Conservation (phyloP, 1,140 invertebrate genomes). For the Listronotus oregonensis region DNA sequence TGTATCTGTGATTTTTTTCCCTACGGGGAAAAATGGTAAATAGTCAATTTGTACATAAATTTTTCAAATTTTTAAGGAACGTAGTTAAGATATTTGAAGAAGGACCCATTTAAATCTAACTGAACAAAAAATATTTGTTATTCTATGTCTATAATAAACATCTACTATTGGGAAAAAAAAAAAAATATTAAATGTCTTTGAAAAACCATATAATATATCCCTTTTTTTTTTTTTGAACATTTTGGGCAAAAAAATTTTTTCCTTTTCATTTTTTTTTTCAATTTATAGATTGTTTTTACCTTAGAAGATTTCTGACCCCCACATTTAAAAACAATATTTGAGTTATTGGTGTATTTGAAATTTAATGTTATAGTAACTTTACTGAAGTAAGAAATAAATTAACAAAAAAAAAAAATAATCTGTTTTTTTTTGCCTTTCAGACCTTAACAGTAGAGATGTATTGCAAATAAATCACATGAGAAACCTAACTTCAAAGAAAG, state of each 20-base stretch:
- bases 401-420: conserved; percentile 15
- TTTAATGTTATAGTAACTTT: conserved; percentile 52
- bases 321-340: conserved; percentile 44
- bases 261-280: conserved; percentile 30
- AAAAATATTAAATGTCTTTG: conserved; percentile 33
- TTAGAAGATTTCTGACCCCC: conserved; percentile 41
- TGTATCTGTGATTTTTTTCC: conserved; percentile 53
- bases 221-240: conserved; percentile 22
- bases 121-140: conserved; percentile 39
- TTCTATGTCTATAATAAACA: conserved; percentile 37
- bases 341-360: conserved; percentile 52
- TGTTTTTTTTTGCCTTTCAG: conserved; percentile 8
- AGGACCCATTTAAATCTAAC: conserved; percentile 36
- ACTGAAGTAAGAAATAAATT: conserved; percentile 45
- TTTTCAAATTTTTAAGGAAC: conserved; percentile 39
- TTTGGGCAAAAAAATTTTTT: conserved; percentile 27
- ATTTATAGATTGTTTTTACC: conserved; percentile 31
- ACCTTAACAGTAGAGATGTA: too few species aligned
- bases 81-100: conserved; percentile 38
- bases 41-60: conserved; percentile 53
- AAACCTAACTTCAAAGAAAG: too few species aligned
- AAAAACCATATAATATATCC: conserved; percentile 17
- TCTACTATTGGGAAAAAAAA: conserved; percentile 29
- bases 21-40: conserved; percentile 49
- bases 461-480: too few species aligned